Evolutionary conservation across 2,113 vertebrate species (phyloP).

Genomic region (Calidris pugnax): DNA sequence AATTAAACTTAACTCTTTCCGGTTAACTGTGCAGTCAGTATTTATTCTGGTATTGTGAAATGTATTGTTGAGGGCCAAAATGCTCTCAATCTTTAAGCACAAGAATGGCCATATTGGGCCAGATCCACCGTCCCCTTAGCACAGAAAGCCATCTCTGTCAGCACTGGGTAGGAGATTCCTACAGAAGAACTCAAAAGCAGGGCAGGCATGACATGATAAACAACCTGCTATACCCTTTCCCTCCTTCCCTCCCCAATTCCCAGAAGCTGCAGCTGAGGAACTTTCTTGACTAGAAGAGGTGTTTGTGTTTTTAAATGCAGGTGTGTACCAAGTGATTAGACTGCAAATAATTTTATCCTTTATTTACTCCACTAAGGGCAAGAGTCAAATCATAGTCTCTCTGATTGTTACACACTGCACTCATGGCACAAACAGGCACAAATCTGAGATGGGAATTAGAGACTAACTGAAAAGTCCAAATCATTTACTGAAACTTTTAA

Average conservation of each 20-base stretch:
- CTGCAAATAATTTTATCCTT: background rate
- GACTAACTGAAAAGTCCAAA: background rate
- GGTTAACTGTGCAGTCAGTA: background rate
- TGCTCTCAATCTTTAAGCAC: background rate
- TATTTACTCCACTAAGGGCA: background rate
- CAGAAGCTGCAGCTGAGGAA: background rate
- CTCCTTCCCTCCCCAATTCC: background rate
- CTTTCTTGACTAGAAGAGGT: background rate
- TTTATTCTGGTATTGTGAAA: background rate
- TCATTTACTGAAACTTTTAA: background rate
- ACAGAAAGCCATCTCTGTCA: background rate
- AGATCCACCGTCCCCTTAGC: background rate
- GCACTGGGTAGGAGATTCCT: background rate
- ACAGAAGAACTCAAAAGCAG: background rate
- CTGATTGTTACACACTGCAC: background rate
- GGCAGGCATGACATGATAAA: background rate
- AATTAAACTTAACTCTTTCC: slow-evolving; percentile 27
- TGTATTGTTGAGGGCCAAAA: background rate
- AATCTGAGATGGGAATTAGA: background rate
- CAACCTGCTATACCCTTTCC: background rate
- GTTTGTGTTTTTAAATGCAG: background rate
- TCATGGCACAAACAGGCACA: background rate
- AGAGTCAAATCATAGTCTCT: background rate
- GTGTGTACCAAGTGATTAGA: background rate
- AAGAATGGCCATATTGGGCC: background rate